Evolutionary conservation across 2,113 vertebrate species (phyloP).

Genomic region (Thomomys bottae): DNA sequence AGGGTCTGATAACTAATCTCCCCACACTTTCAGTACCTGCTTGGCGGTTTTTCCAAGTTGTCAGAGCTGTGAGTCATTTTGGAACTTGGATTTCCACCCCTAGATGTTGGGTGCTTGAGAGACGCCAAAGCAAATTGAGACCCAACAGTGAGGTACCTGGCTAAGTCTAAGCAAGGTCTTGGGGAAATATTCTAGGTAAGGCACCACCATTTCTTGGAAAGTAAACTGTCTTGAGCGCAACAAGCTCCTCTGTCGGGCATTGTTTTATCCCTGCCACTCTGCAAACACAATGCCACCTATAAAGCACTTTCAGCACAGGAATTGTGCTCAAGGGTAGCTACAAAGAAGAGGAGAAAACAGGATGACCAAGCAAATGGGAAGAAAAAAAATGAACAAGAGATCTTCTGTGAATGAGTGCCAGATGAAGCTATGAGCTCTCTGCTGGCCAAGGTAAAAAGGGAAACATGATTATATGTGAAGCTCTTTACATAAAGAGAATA

Average conservation of each 20-base stretch:
- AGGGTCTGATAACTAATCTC: not conserved
- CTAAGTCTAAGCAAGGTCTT: not conserved
- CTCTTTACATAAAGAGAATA: not conserved
- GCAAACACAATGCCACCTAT: not conserved
- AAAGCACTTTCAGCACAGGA: slow-evolving; percentile 2
- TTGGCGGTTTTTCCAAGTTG: slow-evolving; percentile 36
- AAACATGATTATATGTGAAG: not conserved
- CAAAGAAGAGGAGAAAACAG: not conserved
- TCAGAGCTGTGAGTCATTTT: slow-evolving; percentile 56
- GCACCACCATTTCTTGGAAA: not conserved
- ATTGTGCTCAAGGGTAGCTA: not conserved
- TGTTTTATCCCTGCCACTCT: not conserved
- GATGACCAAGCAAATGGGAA: not conserved
- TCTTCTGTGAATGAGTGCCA: not conserved
- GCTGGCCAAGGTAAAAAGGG: slow-evolving; percentile 38
- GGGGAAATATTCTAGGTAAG: not conserved
- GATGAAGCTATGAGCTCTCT: not conserved
- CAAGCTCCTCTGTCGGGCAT: not conserved
- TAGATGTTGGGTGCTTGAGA: slow-evolving; percentile 21
- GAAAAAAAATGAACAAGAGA: not conserved
- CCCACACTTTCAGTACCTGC: not conserved
- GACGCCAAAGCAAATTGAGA: slow-evolving; percentile 55
- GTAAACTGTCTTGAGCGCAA: not conserved
- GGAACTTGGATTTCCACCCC: slow-evolving; percentile 26
- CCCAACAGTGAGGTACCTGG: not conserved